These are phyloP conservation scores for Cryptotermes secundus DNA, from an alignment of 1,140 invertebrate species.

Conservation along the genomic window DNA sequence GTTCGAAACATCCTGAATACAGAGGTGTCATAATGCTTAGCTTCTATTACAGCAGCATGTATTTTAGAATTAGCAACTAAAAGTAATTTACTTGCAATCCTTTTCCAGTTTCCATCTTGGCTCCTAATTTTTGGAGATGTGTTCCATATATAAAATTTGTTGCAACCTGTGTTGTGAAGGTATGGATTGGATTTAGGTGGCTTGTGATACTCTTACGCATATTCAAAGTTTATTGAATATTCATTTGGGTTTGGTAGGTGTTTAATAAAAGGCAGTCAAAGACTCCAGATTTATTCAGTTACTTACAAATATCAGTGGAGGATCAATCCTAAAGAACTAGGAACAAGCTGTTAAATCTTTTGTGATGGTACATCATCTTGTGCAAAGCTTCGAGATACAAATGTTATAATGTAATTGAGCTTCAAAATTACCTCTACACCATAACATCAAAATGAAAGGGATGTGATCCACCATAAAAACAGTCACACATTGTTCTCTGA, in stretches of 20 bases:
- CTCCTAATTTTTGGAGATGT: no score
- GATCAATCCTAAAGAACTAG: not conserved
- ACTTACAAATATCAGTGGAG: not conserved
- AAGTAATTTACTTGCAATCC: no score
- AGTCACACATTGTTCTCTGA: not conserved
- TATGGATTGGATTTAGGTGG: no score
- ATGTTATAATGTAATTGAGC: not conserved
- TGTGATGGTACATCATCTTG: not conserved
- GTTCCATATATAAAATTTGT: no score
- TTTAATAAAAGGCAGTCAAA: not conserved
- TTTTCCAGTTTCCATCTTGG: no score
- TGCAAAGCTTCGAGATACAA: not conserved
- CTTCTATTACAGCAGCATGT: no score
- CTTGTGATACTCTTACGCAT: no score
- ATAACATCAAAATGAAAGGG: not conserved
- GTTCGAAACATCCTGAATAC: no score
- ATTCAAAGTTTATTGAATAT: no score
- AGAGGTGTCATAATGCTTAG: no score
- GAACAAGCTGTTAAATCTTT: not conserved
- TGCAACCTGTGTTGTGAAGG: no score
- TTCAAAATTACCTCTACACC: not conserved
- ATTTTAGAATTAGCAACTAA: no score
- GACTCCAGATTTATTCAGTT: not conserved
- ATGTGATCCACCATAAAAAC: not conserved
- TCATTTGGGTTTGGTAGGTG: not conserved